Base-by-base conservation (phyloP, 1,140 invertebrate species). In the Xylocopa sonorina region DNA sequence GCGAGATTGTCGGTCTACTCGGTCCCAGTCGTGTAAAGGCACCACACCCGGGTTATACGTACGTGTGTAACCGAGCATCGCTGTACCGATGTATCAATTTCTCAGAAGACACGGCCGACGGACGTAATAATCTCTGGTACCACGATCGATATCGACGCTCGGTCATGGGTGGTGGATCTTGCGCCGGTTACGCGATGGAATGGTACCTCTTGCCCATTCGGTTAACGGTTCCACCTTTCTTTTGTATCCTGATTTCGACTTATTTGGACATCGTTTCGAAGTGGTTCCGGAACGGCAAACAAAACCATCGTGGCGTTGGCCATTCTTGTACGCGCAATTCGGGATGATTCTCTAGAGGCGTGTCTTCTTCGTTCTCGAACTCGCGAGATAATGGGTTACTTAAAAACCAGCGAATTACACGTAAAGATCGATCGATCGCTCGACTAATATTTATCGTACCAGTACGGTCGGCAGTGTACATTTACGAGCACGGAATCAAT, bases 1-100 rank as follows among this genome's bases (percentile, higher is more conserved):
- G 87, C 88, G 82, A 91, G 89, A 90, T 91, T 89, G 88, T 88
- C 86, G 88, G 87, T 89, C 82, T 75, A 46, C 82, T 86, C 83
- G 81, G 76, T 83, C 82, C n/a, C 69, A 57, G 63, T 43, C 66
- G 58, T 85, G 83, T 84, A 85, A 79, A 76, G 78, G 62, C 62
- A 81, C 78, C 72, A 84, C 78, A 84, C 82, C 67, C 78, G 60
- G 50, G 27, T 72, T 75, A 60, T n/a, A 38, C 48, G 55, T 21
- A 46, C 29, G 32, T 27, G 32, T 46, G n/a, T n/a, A n/a, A 51
- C 48, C 63, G n/a, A 79, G 38, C 67, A 69, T 58, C 74, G 18
- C 62, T 24, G 66, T 63, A 27, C 24, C 68, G 72, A 85, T 84
- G 78, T 84, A 84, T 81, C 82, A 80, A 81, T 75, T 85, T 84